These are phyloP conservation scores for Crax fasciolata DNA, from an alignment of 2,797 vertebrate species.

Conservation along the genomic window DNA sequence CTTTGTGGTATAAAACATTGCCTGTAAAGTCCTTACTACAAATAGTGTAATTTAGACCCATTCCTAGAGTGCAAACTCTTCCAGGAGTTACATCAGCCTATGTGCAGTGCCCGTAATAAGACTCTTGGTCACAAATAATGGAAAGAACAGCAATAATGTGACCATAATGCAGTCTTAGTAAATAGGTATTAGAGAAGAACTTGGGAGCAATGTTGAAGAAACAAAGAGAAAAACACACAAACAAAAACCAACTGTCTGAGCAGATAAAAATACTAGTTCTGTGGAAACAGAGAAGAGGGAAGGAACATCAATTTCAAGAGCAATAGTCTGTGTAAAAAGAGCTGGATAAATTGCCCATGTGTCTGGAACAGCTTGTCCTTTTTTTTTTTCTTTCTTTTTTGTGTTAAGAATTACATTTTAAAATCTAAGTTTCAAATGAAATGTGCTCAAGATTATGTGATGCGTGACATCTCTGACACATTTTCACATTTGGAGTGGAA, in stretches of 20 bases:
- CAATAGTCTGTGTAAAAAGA: neutral
- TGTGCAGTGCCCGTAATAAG: neutral
- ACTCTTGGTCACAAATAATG: neutral
- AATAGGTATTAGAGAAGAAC: neutral
- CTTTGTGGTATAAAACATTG: neutral
- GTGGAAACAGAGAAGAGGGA: neutral
- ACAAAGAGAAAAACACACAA: neutral
- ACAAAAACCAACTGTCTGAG: rapidly evolving
- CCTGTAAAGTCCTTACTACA: neutral
- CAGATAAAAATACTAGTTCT: rapidly evolving
- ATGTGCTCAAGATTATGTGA: neutral
- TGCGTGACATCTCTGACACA: neutral
- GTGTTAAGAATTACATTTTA: neutral
- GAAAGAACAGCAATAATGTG: neutral
- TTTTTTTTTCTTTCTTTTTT: neutral
- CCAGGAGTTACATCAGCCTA: neutral
- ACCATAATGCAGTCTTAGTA: neutral
- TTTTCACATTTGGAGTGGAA: neutral
- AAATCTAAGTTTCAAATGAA: neutral
- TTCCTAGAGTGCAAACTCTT: neutral
- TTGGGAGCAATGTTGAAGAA: neutral
- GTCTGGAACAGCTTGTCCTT: neutral
- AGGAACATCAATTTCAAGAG: neutral
- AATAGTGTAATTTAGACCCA: neutral
- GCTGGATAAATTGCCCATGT: neutral